A percentile compares a stretch with the other conserved stretches of the same genome.
Evolutionary conservation across 2,113 vertebrate species (phyloP).

Genomic region (Anarhynchus alexandrinus): DNA sequence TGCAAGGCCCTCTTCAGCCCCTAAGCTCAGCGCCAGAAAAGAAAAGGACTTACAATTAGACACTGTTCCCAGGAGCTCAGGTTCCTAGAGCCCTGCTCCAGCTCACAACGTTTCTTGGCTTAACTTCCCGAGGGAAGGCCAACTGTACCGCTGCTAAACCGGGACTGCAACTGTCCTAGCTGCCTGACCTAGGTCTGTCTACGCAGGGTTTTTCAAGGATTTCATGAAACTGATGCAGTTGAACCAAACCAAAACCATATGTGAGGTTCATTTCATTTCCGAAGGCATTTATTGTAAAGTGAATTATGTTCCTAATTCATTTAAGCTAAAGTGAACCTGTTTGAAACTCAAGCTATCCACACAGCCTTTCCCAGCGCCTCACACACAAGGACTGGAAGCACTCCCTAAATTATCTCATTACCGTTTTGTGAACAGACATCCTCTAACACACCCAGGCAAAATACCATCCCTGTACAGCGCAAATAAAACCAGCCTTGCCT

Average conservation of each 20-base stretch:
- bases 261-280: background rate
- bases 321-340: background rate
- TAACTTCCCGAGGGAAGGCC: background rate
- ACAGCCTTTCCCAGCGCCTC: background rate
- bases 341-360: background rate
- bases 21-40: background rate
- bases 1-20: background rate
- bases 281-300: background rate
- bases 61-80: background rate
- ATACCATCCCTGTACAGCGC: background rate
- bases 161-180: background rate
- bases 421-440: background rate
- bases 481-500: background rate
- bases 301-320: background rate
- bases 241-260: background rate
- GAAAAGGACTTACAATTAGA: background rate
- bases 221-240: background rate
- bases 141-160: background rate
- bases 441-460: background rate
- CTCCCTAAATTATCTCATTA: background rate
- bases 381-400: background rate
- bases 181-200: background rate
- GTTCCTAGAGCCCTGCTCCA: background rate
- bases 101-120: background rate
- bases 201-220: background rate